Evolutionary conservation across 1,140 invertebrate genomes (phyloP).

Genomic region (Caenorhabditis tropicalis): DNA sequence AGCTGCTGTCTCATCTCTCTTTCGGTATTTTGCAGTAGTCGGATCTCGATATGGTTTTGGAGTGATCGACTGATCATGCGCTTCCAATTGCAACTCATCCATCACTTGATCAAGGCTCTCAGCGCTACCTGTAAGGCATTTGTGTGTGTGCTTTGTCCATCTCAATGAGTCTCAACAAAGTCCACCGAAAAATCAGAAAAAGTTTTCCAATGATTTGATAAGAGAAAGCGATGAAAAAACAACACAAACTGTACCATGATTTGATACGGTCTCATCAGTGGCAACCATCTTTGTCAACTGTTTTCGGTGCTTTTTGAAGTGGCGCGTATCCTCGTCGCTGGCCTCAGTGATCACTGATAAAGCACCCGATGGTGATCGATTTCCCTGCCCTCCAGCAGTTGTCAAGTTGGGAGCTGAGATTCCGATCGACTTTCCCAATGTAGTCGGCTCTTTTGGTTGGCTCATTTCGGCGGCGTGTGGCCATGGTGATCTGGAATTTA

Average conservation of each 20-base stretch:
- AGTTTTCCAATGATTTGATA: background rate
- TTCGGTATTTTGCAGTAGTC: background rate
- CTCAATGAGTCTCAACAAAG: background rate
- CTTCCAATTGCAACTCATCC: constrained; percentile 19
- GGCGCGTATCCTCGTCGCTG: constrained; percentile 44
- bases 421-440: background rate
- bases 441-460: background rate
- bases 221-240: background rate
- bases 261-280: background rate
- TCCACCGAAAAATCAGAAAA: background rate
- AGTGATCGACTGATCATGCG: background rate
- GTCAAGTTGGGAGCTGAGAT: background rate
- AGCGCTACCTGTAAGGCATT: background rate
- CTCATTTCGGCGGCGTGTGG: constrained; percentile 4
- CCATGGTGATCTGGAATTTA: constrained; percentile 32
- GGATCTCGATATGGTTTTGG: constrained; percentile 11
- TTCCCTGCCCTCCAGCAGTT: background rate
- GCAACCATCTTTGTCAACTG: background rate
- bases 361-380: background rate
- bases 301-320: constrained; percentile 31
- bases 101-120: constrained; percentile 34
- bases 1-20: background rate
- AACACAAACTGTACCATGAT: background rate
- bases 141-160: background rate
- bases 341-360: constrained; percentile 44